Evolutionary conservation across 2,113 vertebrate genomes (phyloP), one percentile per base, ranked within the genome.

Genomic region (Alligator mississippiensis): DNA sequence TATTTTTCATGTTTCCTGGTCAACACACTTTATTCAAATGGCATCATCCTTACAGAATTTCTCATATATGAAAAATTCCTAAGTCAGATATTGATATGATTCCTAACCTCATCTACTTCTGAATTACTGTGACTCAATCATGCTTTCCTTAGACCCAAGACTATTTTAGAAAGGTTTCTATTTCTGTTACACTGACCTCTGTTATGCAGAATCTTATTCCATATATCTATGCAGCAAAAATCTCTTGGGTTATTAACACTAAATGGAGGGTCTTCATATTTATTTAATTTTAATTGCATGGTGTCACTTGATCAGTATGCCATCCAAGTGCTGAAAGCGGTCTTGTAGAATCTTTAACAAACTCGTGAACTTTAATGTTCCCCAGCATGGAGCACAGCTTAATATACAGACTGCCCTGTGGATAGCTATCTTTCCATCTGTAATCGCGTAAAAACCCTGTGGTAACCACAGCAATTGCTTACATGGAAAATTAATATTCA

Each of bases 401-500:
- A 47, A 7, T 47, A 47, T 47, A 47, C 18, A 93, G 25, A 24
- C 1, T 38, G 34, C 64, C 10, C 24, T 0, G 1, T 0, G 61
- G 18, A 25, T 8, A 62, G 82, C 85, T 94, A 24, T 34, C 4
- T 70, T 38, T 25, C 27, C 19, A 28, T 28, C 9, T 25, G 38
- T 28, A 87, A 76, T 27, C 54, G 81, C 5, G 59, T 60, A 85
- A 91, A 16, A 3, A 13, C 9, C 25, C 30, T 78, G 14, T 27
- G 74, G 12, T 3, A 28, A 63, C 58, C 6, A 64, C 1, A 77
- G 19, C 81, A 90, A 85, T 22, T 85, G 61, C 19, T 82, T 77
- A 38, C 21, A 6, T 84, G 77, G 38, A 95, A 94, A 94, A 87
- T 77, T 88, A 81, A 54, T 74, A 83, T 58, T 83, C 85, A 55